Evolutionary conservation across 2,888 invertebrate species (phyloP).

Genomic region (Gandaritis pyraliata): DNA sequence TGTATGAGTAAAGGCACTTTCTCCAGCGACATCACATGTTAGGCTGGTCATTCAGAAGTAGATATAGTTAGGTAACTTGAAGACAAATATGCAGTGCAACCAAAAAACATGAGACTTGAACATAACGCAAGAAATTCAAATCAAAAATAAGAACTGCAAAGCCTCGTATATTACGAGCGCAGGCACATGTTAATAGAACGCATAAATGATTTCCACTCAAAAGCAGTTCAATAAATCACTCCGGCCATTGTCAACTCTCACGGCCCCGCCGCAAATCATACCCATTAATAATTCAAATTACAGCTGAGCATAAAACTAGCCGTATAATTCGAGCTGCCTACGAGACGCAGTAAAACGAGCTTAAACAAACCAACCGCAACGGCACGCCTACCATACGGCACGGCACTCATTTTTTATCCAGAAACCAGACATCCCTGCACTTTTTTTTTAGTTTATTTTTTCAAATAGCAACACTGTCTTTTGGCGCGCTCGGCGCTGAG

Average conservation of each 20-base stretch:
- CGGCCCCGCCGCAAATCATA: constrained; percentile 42
- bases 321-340: constrained; percentile 41
- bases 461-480: constrained; percentile 58
- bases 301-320: constrained; percentile 42
- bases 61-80: too few relatives aligned
- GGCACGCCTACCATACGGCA: constrained; percentile 63
- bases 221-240: constrained; percentile 39
- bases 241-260: constrained; percentile 41
- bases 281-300: constrained; percentile 45
- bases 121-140: not conserved
- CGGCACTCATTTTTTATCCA: constrained; percentile 58
- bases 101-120: not conserved
- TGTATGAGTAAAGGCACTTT: too few relatives aligned
- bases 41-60: too few relatives aligned
- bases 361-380: constrained; percentile 65
- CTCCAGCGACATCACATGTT: too few relatives aligned
- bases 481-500: constrained; percentile 49
- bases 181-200: constrained; percentile 27
- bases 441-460: constrained; percentile 52
- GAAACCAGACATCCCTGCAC: constrained; percentile 47
- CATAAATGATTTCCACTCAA: constrained; percentile 40
- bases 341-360: constrained; percentile 52
- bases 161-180: constrained; percentile 17
- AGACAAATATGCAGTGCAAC: not conserved
- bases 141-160: constrained; percentile 12